These are phyloP conservation scores for Hydrozoanthus tunicans DNA, from an alignment of 64 coral and sea anemone genomes.

Conservation along the genomic window DNA sequence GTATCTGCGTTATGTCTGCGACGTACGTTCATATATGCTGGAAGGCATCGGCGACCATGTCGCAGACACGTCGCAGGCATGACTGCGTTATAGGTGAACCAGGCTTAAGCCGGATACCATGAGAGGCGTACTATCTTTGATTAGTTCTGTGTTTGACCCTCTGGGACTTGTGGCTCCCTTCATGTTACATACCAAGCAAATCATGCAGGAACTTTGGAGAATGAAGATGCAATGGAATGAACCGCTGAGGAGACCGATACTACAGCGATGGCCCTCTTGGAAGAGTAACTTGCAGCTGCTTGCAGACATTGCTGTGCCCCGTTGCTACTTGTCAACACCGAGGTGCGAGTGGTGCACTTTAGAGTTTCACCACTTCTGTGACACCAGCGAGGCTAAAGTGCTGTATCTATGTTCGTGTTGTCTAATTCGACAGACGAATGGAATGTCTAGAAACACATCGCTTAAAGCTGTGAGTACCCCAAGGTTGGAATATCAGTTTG, in stretches of 20 bases:
- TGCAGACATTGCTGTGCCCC: neutral
- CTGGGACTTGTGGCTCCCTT: neutral
- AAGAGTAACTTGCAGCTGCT: slow-evolving; percentile 29
- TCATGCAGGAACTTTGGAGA: slow-evolving; percentile 23
- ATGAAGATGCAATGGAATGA: slow-evolving; percentile 26
- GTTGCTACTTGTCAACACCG: slow-evolving; percentile 37
- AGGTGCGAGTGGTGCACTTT: neutral
- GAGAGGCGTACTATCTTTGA: neutral
- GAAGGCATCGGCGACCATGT: too few species aligned
- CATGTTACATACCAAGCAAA: slow-evolving; percentile 22
- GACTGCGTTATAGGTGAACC: too few species aligned
- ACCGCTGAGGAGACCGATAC: neutral
- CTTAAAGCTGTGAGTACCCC: neutral
- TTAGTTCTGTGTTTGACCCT: slow-evolving; percentile 12
- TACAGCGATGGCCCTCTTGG: slow-evolving; percentile 49
- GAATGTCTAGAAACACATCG: slow-evolving; percentile 2
- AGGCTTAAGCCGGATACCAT: neutral
- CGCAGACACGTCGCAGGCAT: too few species aligned
- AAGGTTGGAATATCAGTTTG: slow-evolving; percentile 2
- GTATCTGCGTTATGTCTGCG: too few species aligned
- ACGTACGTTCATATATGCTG: too few species aligned
- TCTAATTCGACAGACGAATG: neutral
- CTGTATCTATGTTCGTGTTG: slow-evolving; percentile 20
- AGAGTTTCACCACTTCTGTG: slow-evolving; percentile 29
- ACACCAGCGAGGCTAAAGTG: slow-evolving; percentile 4